Conservation (phyloP, 1,140 invertebrate species). For the Acromyrmex charruanus region DNA sequence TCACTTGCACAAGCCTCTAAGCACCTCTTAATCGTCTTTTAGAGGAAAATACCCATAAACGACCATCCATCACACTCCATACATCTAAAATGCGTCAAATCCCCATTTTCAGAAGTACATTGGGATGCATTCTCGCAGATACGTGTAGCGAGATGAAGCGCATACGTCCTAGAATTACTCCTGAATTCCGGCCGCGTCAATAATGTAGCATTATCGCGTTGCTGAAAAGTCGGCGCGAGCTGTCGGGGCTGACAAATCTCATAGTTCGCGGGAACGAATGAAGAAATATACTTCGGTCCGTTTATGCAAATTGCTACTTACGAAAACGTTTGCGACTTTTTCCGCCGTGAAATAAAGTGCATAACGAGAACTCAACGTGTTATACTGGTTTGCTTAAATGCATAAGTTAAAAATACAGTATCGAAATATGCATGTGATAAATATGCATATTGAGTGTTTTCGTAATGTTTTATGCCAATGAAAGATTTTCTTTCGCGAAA, state of each 20-base stretch:
- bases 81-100: constrained; percentile 22
- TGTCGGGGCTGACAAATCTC: constrained; percentile 77
- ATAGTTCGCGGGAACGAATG: constrained; percentile 52
- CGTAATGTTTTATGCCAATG: constrained; percentile 24
- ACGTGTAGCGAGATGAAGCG: constrained; percentile 6
- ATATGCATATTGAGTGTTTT: not conserved
- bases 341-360: constrained; percentile 70
- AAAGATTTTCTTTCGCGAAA: not conserved
- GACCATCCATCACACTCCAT: not conserved
- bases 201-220: constrained; percentile 62
- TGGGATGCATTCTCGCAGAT: not conserved
- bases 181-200: constrained; percentile 57
- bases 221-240: constrained; percentile 61
- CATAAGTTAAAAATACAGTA: not conserved
- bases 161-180: constrained; percentile 39
- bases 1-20: not conserved
- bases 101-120: constrained; percentile 9
- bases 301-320: constrained; percentile 80
- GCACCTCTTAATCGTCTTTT: constrained; percentile 18
- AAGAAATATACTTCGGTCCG: constrained; percentile 65
- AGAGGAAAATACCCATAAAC: constrained; percentile 34
- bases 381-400: not conserved
- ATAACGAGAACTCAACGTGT: constrained; percentile 60
- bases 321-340: constrained; percentile 72
- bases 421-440: constrained; percentile 19